These are phyloP conservation scores for Emberiza fucata DNA, from an alignment of 2,113 vertebrate genomes.

Conservation along the genomic window DNA sequence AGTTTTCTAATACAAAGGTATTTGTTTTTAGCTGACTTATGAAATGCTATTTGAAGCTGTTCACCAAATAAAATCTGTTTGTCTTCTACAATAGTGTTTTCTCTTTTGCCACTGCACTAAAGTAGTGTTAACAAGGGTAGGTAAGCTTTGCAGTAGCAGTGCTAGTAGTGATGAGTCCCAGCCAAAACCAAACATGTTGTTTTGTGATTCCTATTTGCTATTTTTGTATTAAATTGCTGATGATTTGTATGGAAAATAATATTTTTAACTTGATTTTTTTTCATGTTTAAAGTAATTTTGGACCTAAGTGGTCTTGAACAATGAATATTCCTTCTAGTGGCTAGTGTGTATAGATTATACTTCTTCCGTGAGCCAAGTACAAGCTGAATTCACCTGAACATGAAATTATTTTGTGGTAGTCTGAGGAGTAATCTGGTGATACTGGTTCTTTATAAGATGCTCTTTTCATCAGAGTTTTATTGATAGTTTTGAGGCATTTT, in stretches of 20 bases:
- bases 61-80: neutral
- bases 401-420: neutral
- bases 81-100: neutral
- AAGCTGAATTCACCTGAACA: neutral
- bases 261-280: neutral
- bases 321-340: neutral
- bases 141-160: neutral
- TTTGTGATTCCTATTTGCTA: neutral
- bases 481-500: neutral
- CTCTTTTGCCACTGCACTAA: neutral
- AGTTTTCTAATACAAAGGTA: neutral
- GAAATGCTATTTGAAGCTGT: neutral
- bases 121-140: neutral
- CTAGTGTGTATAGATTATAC: neutral
- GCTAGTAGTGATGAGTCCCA: neutral
- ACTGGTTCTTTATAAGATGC: neutral
- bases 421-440: neutral
- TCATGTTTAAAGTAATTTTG: neutral
- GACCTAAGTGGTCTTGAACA: neutral
- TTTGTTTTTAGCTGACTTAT: neutral
- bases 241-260: neutral
- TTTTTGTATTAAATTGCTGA: neutral
- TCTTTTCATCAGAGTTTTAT: neutral
- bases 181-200: neutral
- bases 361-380: neutral